A percentile compares a stretch with the other conserved stretches of the same genome.
Evolutionary conservation across 1,140 invertebrate genomes (phyloP).

Genomic region (Druon quercuslanigerum): DNA sequence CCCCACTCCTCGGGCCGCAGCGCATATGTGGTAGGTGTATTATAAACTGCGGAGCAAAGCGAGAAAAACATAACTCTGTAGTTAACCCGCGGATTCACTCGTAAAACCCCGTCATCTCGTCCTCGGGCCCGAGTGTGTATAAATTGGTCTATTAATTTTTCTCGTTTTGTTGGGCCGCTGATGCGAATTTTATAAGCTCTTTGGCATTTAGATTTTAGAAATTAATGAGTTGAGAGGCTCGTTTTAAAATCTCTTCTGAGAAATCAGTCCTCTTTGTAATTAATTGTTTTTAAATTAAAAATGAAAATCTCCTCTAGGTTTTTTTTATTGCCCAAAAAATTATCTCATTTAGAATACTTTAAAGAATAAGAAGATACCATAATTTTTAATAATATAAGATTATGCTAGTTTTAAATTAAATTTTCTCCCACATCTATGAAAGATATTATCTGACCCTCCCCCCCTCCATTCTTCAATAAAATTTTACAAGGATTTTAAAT

Average conservation of each 20-base stretch:
- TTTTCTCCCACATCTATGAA: too few species aligned
- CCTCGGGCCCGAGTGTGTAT: background rate
- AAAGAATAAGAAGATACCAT: too few species aligned
- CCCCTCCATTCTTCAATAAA: too few species aligned
- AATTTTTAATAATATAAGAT: too few species aligned
- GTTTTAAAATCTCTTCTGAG: background rate
- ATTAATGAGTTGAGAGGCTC: background rate
- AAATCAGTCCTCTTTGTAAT: background rate
- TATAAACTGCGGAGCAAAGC: slow-evolving; percentile 1
- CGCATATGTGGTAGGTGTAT: background rate
- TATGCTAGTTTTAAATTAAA: too few species aligned
- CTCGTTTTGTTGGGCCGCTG: background rate
- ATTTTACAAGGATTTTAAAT: too few species aligned
- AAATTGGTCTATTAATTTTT: slow-evolving; percentile 23
- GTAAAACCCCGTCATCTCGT: background rate
- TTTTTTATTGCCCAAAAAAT: too few species aligned
- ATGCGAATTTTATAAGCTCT: slow-evolving; percentile 6
- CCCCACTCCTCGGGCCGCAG: background rate
- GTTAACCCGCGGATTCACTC: background rate
- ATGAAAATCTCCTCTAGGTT: too few species aligned
- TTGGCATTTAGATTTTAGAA: background rate
- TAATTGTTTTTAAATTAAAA: background rate
- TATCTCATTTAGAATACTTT: too few species aligned
- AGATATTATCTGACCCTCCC: too few species aligned
- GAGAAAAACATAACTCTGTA: slow-evolving; percentile 9